Conservation (phyloP, 2,888 invertebrate species). For the Amiota minor region DNA sequence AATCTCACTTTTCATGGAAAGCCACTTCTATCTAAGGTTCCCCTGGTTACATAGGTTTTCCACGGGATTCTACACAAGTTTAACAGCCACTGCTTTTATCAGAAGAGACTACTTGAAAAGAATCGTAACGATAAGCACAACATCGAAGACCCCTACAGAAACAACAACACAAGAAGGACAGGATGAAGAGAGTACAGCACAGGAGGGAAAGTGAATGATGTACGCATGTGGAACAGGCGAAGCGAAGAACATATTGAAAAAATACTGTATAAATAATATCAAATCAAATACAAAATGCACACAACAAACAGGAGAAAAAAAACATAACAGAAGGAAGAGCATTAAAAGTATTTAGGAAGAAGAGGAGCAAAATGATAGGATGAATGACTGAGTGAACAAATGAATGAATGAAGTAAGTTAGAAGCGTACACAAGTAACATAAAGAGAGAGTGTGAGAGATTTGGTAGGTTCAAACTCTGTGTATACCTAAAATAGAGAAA, state of each 20-base stretch:
- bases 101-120: no score
- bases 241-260: not conserved
- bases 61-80: no score
- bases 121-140: no score
- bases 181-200: not conserved
- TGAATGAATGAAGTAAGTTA: slow-evolving; percentile 2
- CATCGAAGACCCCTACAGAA: no score
- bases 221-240: not conserved
- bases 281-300: slow-evolving; percentile 12
- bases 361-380: not conserved
- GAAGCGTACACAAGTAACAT: not conserved
- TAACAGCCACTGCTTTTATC: no score
- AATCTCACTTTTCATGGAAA: no score
- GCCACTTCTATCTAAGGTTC: no score
- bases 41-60: no score
- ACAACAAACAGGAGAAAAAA: not conserved
- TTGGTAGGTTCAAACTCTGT: slow-evolving; percentile 9
- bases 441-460: slow-evolving; percentile 3
- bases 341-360: slow-evolving; percentile 3
- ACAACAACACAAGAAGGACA: not conserved
- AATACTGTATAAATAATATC: not conserved
- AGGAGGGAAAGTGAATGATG: no score
- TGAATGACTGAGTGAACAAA: not conserved
- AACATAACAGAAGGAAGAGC: not conserved
- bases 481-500: slow-evolving; percentile 10